phyloP scores from a whole-genome alignment of 2,888 invertebrate genomes.

The Noctua janthe region DNA sequence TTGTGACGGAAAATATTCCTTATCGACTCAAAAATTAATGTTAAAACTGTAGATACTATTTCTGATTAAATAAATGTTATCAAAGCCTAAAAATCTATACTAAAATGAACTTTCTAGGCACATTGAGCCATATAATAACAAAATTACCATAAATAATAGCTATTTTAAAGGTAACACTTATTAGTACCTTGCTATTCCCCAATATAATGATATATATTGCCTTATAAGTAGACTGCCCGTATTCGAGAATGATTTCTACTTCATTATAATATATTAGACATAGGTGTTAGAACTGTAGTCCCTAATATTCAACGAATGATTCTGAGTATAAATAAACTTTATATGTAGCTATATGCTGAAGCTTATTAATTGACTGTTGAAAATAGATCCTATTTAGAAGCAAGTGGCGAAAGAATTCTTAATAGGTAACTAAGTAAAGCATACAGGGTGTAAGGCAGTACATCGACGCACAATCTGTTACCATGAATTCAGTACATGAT shows the following conservation, averaged over 20 bases:
- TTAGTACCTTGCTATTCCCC: slow-evolving; percentile 39
- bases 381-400: slow-evolving; percentile 25
- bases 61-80: slow-evolving; percentile 15
- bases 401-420: slow-evolving; percentile 22
- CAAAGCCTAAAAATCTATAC: slow-evolving; percentile 16
- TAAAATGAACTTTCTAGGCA: slow-evolving; percentile 31
- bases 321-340: slow-evolving; percentile 36
- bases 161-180: slow-evolving; percentile 45
- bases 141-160: slow-evolving; percentile 9
- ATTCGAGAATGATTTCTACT: slow-evolving; percentile 45
- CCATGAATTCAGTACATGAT: not conserved
- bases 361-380: slow-evolving; percentile 48
- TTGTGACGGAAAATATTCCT: slow-evolving; percentile 13
- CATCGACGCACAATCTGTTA: not conserved
- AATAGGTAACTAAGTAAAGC: not conserved
- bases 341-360: slow-evolving; percentile 39
- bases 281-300: slow-evolving; percentile 58
- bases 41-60: slow-evolving; percentile 6
- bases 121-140: slow-evolving; percentile 24
- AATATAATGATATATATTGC: slow-evolving; percentile 58
- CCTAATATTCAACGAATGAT: slow-evolving; percentile 53
- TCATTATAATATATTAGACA: slow-evolving; percentile 42
- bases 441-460: too few relatives aligned
- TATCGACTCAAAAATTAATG: slow-evolving; percentile 26
- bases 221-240: slow-evolving; percentile 63